Base-by-base conservation (phyloP, 2,888 invertebrate species). In the Unio delphinus region DNA sequence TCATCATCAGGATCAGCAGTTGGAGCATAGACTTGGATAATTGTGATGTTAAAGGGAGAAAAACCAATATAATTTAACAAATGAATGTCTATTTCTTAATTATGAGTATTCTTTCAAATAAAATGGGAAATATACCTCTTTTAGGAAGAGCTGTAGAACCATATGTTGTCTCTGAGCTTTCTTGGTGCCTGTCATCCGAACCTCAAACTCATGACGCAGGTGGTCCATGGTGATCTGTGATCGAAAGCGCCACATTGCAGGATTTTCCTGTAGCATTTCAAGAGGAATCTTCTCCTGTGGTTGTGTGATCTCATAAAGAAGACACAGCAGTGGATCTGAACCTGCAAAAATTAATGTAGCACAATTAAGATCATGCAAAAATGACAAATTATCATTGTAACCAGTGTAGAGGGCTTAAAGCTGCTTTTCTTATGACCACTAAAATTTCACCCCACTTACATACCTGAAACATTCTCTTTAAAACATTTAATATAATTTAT, bases 191-290 rank as follows among this genome's bases (percentile, higher is more conserved):
- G 30, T 61, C 26, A 18, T 28, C 57, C 59, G 34, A 45, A 55
- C 58, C 34, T 70, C 63, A 30, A 81, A 69, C 20, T 70, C 69
- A 28, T 80, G 74, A n/a, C 71, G 61, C 15, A 81, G 65, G 69
- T 82, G 76, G 28, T 77, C 77, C 55, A 81, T 65, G 20, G 76
- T 72, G 66, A 82, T 74, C 28, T 68, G 65, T 4, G 75, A 60
- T 15, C 80, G 65, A 71, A 69, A 80, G 34, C 77, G 65, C 82
- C 82, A 82, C 58, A 79, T 65, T n/a, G 70, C 68, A 0, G 75
- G 73, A 8, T 65, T 67, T 26, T 78, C 69, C 26, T 71, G 67
- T 17, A 73, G 64, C 28, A 74, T 59, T 26, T 55, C 30, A 17
- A 66, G 18, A 17, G 62, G 59, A n/a, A 61, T 61, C 20, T 17